Conservation (phyloP, 2,888 invertebrate genomes). For the Drosophila pullipes region DNA sequence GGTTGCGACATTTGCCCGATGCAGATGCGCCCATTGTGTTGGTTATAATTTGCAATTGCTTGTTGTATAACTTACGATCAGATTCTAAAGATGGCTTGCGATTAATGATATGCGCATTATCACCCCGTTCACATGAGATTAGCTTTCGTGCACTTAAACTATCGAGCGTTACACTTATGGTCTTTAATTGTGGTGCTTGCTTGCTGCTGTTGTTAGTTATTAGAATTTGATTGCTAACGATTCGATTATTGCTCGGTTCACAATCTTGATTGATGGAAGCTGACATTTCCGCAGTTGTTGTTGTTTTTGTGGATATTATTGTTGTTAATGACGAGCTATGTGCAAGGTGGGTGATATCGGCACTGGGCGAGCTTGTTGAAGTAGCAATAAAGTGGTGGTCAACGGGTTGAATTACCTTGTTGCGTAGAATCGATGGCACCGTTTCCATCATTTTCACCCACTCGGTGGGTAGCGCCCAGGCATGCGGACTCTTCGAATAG, state of each 20-base stretch:
- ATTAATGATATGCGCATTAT: conserved; percentile 18
- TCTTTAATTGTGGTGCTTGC: conserved; percentile 41
- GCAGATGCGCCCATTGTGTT: conserved; percentile 70
- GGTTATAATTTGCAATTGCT: conserved; percentile 74
- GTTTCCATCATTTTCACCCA: conserved; percentile 84
- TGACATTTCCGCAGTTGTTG: conserved; percentile 10
- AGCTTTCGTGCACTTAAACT: conserved; percentile 43
- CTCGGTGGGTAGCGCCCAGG: conserved; percentile 84
- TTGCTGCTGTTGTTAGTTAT: conserved; percentile 62
- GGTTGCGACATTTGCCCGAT: conserved; percentile 35
- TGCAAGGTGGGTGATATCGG: conserved; percentile 52
- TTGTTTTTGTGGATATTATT: conserved; percentile 15
- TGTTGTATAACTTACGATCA: conserved; percentile 71
- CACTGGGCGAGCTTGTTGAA: conserved; percentile 37
- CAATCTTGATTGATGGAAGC: conserved; percentile 19
- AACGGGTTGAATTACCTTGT: conserved; percentile 84
- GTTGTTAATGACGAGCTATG: conserved; percentile 58
- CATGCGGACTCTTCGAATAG: conserved; percentile 85
- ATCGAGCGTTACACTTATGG: conserved; percentile 42
- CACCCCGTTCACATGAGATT: conserved; percentile 45
- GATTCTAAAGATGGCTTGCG: conserved; percentile 65
- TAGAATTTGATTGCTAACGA: conserved; percentile 27
- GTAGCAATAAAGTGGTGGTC: conserved; percentile 38
- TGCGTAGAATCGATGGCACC: conserved; percentile 84
- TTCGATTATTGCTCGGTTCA: conserved; percentile 27